Base-by-base conservation (phyloP, 1,140 invertebrate species). In the Neodiprion lecontei region DNA sequence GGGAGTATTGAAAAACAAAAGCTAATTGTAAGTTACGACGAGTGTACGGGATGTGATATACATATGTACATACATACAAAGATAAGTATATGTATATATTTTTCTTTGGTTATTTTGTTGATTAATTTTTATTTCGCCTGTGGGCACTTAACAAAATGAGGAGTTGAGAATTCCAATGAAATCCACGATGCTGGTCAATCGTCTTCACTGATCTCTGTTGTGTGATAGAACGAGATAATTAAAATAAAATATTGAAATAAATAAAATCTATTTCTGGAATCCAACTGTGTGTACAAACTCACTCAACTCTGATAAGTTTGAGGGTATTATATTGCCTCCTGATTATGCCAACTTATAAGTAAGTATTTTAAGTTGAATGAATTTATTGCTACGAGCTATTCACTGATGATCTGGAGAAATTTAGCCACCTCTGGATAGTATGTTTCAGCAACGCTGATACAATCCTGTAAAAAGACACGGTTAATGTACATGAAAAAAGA, bases 371-470 rank as follows among this genome's bases (percentile, higher is more conserved):
- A 9, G 5, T 61, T 61, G 9, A 17, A 61, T 61, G 5, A 61
- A 40, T 5, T 40, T 40, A 40, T 40, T 40, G 53, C 11, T 4
- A 9, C 11, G n/a, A 61, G 4, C 21, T 69, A 69, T 23, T 69
- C 21, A 21, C 11, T 69, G 67, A 17, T 50, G 69, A 72, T 28
- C 23, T 65, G 17, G 12, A 14, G 70, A 70, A 85, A 81, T 74
- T 81, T 49, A 70, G 72, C 75, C 66, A 86, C n/a, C 21, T 66
- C 69, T 11, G 78, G 75, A 74, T 79, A 85, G 72, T 82, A 85
- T 68, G 75, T 12, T 21, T 67, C 72, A n/a, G 80, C 80, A 50
- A 83, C 65, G 21, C 23, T 65, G 9, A 73, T 70, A 21, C 78
- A 75, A 76, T 81, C 79, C 80, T 83, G 74, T 9, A 81, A 78